phyloP scores from a whole-genome alignment of 2,888 invertebrate genomes.

The Bugula neritina region DNA sequence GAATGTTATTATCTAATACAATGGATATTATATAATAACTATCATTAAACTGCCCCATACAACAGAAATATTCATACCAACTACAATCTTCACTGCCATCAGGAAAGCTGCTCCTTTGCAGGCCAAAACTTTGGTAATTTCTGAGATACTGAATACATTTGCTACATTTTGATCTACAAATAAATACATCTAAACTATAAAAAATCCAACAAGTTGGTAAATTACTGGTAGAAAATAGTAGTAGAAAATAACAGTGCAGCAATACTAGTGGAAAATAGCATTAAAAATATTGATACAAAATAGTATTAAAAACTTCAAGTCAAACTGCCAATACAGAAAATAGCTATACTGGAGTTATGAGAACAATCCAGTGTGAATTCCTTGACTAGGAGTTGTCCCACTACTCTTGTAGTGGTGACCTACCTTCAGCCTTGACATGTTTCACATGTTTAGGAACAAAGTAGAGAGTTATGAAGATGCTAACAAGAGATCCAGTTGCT shows the following conservation, averaged over 20 bases:
- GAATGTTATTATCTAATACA: neutral
- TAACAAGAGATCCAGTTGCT: slow-evolving; percentile 38
- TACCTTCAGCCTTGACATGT: slow-evolving; percentile 27
- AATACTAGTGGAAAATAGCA: too few species aligned
- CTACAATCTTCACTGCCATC: slow-evolving; percentile 36
- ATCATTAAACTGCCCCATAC: neutral
- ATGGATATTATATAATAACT: neutral
- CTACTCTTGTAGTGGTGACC: too few species aligned
- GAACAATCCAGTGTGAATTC: too few species aligned
- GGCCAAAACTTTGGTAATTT: slow-evolving; percentile 35
- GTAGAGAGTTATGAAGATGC: slow-evolving; percentile 35
- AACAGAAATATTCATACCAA: slow-evolving; percentile 40
- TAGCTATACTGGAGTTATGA: too few species aligned
- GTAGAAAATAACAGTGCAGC: too few species aligned
- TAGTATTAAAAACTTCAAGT: too few species aligned
- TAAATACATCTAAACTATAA: slow-evolving; percentile 9
- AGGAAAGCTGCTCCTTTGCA: slow-evolving; percentile 41
- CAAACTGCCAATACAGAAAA: too few species aligned
- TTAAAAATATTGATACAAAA: too few species aligned
- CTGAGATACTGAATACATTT: slow-evolving; percentile 38
- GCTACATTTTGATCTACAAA: slow-evolving; percentile 33
- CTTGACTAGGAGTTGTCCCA: too few species aligned
- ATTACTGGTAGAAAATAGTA: too few species aligned
- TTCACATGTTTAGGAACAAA: slow-evolving; percentile 40
- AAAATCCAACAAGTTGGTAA: neutral